Evolutionary conservation across 2,113 vertebrate genomes (phyloP).

Genomic region (Sceloporus tristichus): DNA sequence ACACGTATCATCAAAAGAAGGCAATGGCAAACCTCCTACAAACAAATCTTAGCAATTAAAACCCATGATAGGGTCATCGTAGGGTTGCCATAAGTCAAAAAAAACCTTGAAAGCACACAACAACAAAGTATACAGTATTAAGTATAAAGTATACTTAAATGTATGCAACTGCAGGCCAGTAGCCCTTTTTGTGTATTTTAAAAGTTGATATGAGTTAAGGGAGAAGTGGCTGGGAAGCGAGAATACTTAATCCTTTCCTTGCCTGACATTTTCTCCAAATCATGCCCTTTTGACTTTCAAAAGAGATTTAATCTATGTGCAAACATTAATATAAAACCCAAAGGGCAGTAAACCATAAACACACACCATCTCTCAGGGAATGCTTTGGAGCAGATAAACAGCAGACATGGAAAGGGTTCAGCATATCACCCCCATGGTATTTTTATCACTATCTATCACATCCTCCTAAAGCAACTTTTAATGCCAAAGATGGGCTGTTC

Average conservation of each 20-base stretch:
- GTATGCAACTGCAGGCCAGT: neutral
- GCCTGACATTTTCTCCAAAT: neutral
- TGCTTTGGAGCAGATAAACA: neutral
- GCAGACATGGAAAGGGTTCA: no score
- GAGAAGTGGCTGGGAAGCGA: neutral
- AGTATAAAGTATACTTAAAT: neutral
- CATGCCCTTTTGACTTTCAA: neutral
- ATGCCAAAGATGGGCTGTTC: neutral
- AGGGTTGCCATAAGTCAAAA: no score
- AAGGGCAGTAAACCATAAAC: neutral
- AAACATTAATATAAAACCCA: neutral
- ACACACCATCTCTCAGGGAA: no score
- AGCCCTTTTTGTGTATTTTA: neutral
- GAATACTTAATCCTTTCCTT: neutral
- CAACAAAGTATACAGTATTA: no score
- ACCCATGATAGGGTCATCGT: no score
- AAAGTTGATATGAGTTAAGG: neutral
- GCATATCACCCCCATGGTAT: no score
- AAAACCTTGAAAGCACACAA: no score
- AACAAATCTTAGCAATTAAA: no score
- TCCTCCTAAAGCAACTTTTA: neutral
- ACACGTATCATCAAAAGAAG: no score
- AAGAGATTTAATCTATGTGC: neutral
- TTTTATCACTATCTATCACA: neutral
- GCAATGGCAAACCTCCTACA: no score